Evolutionary conservation across 2,113 vertebrate species (phyloP).

Genomic region (Otocyon megalotis): DNA sequence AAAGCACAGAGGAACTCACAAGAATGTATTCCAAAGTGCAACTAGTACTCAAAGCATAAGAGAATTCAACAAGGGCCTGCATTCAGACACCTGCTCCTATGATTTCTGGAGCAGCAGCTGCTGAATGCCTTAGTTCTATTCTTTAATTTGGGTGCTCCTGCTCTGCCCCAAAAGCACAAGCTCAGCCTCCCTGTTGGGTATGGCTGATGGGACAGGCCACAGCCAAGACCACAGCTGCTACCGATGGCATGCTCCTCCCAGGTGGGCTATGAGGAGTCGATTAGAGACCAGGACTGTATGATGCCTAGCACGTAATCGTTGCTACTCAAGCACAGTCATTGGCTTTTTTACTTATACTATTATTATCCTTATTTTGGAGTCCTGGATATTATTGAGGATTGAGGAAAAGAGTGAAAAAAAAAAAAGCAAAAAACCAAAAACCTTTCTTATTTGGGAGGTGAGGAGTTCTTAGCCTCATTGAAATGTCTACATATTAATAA

Average conservation of each 20-base stretch:
- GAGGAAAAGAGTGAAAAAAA: not conserved
- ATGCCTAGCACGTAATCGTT: not conserved
- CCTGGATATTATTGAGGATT: not conserved
- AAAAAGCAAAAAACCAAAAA: not conserved
- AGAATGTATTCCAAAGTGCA: not conserved
- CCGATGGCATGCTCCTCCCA: rapidly evolving
- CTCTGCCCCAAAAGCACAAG: too few relatives aligned
- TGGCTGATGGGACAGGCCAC: not conserved
- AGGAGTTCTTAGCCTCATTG: not conserved
- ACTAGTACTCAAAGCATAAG: rapidly evolving
- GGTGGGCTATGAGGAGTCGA: not conserved
- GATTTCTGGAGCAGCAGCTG: not conserved
- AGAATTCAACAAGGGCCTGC: rapidly evolving
- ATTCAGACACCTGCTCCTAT: too few relatives aligned
- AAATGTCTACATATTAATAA: not conserved
- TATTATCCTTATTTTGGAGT: not conserved
- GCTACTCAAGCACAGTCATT: not conserved
- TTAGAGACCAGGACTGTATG: rapidly evolving
- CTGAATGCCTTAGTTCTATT: not conserved
- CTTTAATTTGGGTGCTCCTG: not conserved
- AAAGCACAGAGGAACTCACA: too few relatives aligned
- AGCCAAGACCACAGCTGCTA: not conserved
- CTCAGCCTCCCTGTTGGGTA: not conserved
- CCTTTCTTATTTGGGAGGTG: not conserved
- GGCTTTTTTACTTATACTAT: too few relatives aligned